These are phyloP conservation scores for Scaptomyza parva DNA, from an alignment of 2,888 invertebrate species.

Conservation along the genomic window DNA sequence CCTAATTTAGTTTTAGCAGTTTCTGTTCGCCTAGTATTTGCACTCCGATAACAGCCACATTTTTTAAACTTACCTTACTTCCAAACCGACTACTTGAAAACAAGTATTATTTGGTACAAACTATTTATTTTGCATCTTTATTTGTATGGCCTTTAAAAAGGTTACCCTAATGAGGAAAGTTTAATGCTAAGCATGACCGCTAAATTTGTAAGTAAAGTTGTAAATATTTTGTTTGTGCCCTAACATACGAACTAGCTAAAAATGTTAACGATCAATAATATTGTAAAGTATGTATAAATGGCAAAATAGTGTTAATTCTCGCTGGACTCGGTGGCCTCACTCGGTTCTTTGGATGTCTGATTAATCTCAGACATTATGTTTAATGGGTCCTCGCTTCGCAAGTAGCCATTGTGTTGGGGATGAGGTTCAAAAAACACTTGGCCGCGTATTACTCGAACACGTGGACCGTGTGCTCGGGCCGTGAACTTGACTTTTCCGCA, in stretches of 20 bases:
- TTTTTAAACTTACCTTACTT: background rate
- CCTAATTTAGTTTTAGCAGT: too few species aligned
- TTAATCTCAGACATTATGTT: constrained; percentile 62
- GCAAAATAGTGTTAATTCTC: constrained; percentile 2
- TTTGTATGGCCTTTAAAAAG: background rate
- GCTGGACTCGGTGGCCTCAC: background rate
- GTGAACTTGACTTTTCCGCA: constrained; percentile 82
- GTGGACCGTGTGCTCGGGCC: constrained; percentile 82
- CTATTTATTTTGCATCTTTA: background rate
- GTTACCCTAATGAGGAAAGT: background rate
- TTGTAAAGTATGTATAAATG: constrained; percentile 5
- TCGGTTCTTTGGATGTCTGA: constrained; percentile 21
- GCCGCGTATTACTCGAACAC: constrained; percentile 82
- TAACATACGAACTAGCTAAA: background rate
- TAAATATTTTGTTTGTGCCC: constrained; percentile 2
- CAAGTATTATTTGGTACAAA: background rate
- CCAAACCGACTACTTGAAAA: background rate
- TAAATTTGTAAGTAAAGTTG: background rate
- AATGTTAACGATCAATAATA: constrained; percentile 4
- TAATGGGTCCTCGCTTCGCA: constrained; percentile 77
- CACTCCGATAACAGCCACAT: background rate
- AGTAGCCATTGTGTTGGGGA: constrained; percentile 80
- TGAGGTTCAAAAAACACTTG: constrained; percentile 82
- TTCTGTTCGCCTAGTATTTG: too few species aligned
- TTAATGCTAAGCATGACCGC: background rate